Conservation (phyloP, 1,140 invertebrate genomes). For the Drosophila repleta region DNA sequence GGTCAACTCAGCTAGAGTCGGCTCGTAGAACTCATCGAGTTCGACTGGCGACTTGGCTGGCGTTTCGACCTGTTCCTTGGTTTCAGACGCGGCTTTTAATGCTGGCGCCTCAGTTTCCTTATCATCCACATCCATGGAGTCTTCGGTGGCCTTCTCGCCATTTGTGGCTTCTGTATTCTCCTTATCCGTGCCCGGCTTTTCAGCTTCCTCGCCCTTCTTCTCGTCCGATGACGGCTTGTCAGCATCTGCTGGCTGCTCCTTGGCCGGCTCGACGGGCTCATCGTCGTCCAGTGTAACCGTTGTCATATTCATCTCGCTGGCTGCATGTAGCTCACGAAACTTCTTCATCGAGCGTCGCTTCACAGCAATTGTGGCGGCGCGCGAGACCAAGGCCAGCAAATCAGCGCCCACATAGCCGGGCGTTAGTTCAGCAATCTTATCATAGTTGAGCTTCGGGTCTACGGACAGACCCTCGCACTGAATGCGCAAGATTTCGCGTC, state of each 20-base stretch:
- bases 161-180: slow-evolving; percentile 46
- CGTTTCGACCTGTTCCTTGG: slow-evolving; percentile 5
- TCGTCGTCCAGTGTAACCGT: slow-evolving; percentile 79
- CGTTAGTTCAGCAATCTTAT: slow-evolving; percentile 91
- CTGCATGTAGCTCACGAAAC: slow-evolving; percentile 69
- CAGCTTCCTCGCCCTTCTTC: neutral
- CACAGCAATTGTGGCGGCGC: slow-evolving; percentile 94
- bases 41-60: neutral
- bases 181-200: slow-evolving; percentile 5
- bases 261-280: slow-evolving; percentile 32
- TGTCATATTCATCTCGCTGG: slow-evolving; percentile 70
- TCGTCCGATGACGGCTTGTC: neutral
- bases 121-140: slow-evolving; percentile 55
- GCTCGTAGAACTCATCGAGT: slow-evolving; percentile 65
- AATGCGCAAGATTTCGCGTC: slow-evolving; percentile 90
- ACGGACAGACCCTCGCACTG: slow-evolving; percentile 89
- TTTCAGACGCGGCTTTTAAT: neutral
- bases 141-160: slow-evolving; percentile 31
- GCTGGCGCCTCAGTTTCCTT: slow-evolving; percentile 1
- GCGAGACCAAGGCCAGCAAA: slow-evolving; percentile 92
- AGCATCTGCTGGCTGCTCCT: neutral
- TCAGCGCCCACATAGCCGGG: slow-evolving; percentile 99
- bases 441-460: slow-evolving; percentile 88
- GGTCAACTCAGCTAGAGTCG: slow-evolving; percentile 82
- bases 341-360: slow-evolving; percentile 84